Conservation (phyloP, 2,113 vertebrate species). For the Myrmecophaga tridactyla region DNA sequence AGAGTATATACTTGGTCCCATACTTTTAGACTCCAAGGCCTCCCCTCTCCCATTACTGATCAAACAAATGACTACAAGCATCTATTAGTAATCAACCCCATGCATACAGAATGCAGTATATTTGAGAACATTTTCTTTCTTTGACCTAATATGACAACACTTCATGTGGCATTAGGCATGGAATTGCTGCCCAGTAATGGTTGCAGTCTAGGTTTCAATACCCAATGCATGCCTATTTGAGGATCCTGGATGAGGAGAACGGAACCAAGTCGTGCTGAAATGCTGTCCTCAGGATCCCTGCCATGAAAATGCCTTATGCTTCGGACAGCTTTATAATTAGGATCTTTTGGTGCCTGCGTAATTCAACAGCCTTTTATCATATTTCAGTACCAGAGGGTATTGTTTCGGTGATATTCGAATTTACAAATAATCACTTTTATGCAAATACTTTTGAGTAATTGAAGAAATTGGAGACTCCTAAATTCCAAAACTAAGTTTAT, state of each 20-base stretch:
- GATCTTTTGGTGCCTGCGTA: neutral
- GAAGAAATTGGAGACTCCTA: slow-evolving; percentile 34
- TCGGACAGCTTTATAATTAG: neutral
- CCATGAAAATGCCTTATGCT: neutral
- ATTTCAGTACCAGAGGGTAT: neutral
- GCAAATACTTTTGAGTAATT: slow-evolving; percentile 9
- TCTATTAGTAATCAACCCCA: neutral
- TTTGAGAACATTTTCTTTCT: slow-evolving; percentile 41
- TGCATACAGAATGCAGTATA: neutral
- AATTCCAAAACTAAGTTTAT: slow-evolving; percentile 18
- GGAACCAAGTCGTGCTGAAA: neutral
- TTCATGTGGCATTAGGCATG: neutral
- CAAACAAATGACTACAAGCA: neutral
- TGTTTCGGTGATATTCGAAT: neutral
- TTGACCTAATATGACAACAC: neutral
- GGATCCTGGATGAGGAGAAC: neutral
- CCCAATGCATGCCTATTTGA: neutral
- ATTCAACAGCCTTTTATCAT: neutral
- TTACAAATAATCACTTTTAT: slow-evolving; percentile 21
- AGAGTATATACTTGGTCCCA: neutral
- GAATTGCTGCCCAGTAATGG: no score
- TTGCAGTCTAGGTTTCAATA: neutral
- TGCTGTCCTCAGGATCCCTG: neutral
- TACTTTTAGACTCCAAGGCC: neutral
- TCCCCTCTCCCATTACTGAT: neutral